These are phyloP conservation scores for Podarcis cretensis DNA, from an alignment of 2,113 vertebrate genomes.

Conservation along the genomic window DNA sequence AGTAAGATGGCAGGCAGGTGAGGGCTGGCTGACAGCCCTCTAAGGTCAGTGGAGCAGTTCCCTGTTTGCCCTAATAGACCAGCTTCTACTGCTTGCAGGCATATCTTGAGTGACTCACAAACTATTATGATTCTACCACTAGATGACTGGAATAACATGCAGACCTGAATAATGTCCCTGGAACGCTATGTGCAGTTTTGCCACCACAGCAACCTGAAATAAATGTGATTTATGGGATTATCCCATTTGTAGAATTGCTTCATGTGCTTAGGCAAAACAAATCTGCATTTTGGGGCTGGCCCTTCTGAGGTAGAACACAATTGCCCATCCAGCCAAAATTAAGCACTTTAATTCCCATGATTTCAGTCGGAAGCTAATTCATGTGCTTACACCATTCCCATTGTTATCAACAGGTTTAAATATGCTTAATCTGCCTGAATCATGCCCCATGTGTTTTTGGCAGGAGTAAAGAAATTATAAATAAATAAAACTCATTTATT, in stretches of 20 bases:
- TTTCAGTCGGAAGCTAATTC: background rate
- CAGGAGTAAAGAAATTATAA: conserved; percentile 16
- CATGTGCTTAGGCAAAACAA: background rate
- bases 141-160: background rate
- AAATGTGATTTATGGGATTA: background rate
- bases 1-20: no score
- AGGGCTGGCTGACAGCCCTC: no score
- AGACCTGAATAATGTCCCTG: background rate
- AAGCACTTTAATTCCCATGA: background rate
- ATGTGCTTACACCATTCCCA: background rate
- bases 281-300: background rate
- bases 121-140: background rate
- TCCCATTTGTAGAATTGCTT: background rate
- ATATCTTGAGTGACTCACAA: background rate
- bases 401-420: background rate
- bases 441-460: conserved; percentile 8
- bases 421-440: background rate
- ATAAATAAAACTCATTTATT: conserved; percentile 55
- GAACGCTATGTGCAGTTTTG: background rate
- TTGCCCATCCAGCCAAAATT: background rate
- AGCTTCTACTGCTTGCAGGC: no score
- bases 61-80: no score
- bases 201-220: background rate
- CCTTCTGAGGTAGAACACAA: background rate
- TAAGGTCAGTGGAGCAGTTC: no score